phyloP scores from a whole-genome alignment of 2,113 vertebrate genomes.

The Calyptomena viridis region DNA sequence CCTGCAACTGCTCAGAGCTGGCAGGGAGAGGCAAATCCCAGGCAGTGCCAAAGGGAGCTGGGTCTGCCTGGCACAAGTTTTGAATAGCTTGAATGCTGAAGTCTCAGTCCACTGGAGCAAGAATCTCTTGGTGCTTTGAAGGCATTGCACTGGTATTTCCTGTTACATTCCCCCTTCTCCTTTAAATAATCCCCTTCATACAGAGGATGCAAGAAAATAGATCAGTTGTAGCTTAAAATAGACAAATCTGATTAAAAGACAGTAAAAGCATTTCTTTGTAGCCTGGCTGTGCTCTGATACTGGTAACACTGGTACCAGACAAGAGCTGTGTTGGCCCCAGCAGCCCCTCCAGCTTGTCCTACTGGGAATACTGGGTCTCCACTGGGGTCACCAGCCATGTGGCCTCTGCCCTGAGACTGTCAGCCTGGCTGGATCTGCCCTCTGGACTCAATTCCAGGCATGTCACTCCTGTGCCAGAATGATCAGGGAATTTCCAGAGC shows the following conservation, averaged over 20 bases:
- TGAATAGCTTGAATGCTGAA: background rate
- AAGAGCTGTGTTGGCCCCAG: background rate
- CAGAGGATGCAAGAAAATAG: conserved; percentile 20
- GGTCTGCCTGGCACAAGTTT: background rate
- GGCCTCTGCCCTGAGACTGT: background rate
- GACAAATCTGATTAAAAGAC: conserved; percentile 17
- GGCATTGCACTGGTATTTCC: background rate
- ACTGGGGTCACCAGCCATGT: background rate
- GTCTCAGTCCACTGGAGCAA: background rate
- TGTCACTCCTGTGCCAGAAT: background rate
- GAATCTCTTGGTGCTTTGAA: background rate
- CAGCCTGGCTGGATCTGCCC: background rate
- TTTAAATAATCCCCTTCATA: conserved; percentile 28
- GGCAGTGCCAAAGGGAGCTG: background rate
- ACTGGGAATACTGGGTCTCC: background rate
- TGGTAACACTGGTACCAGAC: background rate
- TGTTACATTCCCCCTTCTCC: background rate
- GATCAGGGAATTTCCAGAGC: background rate
- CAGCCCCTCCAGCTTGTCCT: background rate
- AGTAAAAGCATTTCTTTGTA: background rate
- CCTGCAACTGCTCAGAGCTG: background rate
- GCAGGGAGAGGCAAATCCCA: background rate
- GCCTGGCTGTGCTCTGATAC: background rate
- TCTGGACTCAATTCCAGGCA: background rate
- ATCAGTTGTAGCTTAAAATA: conserved; percentile 50